A percentile compares a stretch with the other conserved stretches of the same genome.
Conservation (phyloP, 2,797 vertebrate genomes). For the Acanthurus tractus region DNA sequence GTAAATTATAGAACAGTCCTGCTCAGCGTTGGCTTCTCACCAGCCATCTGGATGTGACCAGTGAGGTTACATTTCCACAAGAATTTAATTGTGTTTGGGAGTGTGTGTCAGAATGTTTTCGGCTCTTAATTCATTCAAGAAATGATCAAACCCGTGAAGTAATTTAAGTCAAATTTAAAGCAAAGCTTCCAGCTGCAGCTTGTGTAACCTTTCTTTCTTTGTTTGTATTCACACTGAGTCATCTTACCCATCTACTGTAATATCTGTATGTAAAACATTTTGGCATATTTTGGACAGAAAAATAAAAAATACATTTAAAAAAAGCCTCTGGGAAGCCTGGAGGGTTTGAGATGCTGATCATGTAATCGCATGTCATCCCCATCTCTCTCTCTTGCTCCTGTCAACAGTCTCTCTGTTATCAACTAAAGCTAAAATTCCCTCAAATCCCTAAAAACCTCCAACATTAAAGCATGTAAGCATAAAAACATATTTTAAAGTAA, state of each 20-base stretch:
- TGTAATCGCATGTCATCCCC: background rate
- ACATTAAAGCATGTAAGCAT: background rate
- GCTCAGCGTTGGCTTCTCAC: conserved; percentile 39
- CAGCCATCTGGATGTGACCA: conserved; percentile 53
- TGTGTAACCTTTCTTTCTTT: background rate
- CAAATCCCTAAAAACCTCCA: conserved; percentile 5
- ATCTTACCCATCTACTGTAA: background rate
- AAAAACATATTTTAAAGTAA: background rate
- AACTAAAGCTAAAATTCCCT: background rate
- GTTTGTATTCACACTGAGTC: background rate
- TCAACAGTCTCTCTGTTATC: background rate
- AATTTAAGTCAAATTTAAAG: background rate
- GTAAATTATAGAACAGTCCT: conserved; percentile 52
- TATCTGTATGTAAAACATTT: background rate
- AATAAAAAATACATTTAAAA: conserved; percentile 1
- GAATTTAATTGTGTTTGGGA: conserved; percentile 32
- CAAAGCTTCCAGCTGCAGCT: conserved; percentile 11
- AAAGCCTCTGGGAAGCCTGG: background rate
- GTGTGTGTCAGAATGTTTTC: conserved; percentile 20
- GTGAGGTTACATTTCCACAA: conserved; percentile 38
- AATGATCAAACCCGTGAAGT: conserved; percentile 13
- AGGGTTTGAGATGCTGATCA: conserved; percentile 18
- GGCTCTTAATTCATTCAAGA: conserved; percentile 18
- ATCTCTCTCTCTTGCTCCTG: too few relatives aligned
- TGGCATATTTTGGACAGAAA: background rate